A percentile compares a stretch with the other conserved stretches of the same genome.
phyloP scores from a whole-genome alignment of 2,888 invertebrate species.

The Micoletzkya japonica region DNA sequence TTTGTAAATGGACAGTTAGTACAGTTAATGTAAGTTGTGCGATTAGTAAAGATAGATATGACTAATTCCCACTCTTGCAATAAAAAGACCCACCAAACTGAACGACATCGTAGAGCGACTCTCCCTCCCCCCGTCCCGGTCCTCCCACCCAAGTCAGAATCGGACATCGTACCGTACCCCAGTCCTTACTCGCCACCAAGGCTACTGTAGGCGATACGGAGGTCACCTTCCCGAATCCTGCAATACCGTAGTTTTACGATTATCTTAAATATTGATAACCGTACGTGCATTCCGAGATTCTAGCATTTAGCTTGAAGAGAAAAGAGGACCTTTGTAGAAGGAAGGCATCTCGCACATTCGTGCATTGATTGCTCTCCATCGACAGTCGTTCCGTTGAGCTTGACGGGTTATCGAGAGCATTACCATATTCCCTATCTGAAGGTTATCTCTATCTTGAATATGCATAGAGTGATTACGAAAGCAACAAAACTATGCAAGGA shows the following conservation, averaged over 20 bases:
- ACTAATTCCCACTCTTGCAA: not conserved
- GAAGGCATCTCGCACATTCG: not conserved
- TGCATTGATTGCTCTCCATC: conserved; percentile 19
- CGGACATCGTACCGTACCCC: not conserved
- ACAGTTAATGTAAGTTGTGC: not conserved
- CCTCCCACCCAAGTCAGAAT: conserved; percentile 24
- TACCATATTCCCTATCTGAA: conserved; percentile 9
- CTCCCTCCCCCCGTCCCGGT: not conserved
- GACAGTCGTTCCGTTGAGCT: conserved; percentile 15
- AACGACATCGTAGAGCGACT: conserved; percentile 16
- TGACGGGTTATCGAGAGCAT: not conserved
- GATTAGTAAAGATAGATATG: not conserved
- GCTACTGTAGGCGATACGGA: conserved; percentile 7
- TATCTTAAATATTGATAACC: not conserved
- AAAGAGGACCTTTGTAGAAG: not conserved
- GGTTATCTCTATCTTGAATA: not conserved
- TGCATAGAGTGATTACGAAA: not conserved
- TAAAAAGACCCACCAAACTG: conserved; percentile 1
- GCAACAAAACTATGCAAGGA: not conserved
- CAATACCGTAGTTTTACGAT: not conserved
- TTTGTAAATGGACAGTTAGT: not conserved
- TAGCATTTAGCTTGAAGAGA: not conserved
- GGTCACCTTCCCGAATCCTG: conserved; percentile 1
- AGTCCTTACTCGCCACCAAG: not conserved
- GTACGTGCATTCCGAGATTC: not conserved